Evolutionary conservation across 2,888 invertebrate species (phyloP), one percentile per base, ranked within the genome.

Genomic region (Caenorhabditis imperialis): DNA sequence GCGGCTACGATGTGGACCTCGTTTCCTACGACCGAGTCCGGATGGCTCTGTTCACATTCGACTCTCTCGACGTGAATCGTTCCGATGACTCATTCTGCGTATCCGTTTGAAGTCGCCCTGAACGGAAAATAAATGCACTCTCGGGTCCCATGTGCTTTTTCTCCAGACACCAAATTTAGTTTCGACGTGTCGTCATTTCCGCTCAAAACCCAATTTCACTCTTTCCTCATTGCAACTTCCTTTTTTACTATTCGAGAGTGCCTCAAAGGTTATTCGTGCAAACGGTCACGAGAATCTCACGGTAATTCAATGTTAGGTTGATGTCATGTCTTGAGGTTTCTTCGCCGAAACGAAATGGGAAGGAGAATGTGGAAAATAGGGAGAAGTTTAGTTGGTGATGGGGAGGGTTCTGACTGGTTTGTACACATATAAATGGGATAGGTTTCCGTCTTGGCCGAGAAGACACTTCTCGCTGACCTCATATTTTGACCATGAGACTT

Each of bases 41-140:
- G 14, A 78, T 78, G 78, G 62, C 78, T 27, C 45, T 78, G 7
- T 78, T 65, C 60, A 62, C 53, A 3, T 72, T 65, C 33, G 72
- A 72, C 10, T 27, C 57, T 1, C 1, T 51, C 0, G 10, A 40
- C n/a, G 40, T 62, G 10, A 35, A 65, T 27, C 40, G 25, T 14
- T 20, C 25, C 6, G 61, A 61, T 37, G 22, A 10, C 1, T 61
- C 61, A 20, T 70, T 61, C 40, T 71, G 61, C 27, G 20, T 12
- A n/a, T 30, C 20, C 6, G 10, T 7, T 30, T 30, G 30, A 30
- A 30, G 6, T 30, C 10, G 6, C n/a, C n/a, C n/a, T n/a, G n/a
- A n/a, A n/a, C n/a, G n/a, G n/a, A n/a, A n/a, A n/a, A n/a, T n/a
- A n/a, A n/a, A n/a, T n/a, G n/a, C n/a, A n/a, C n/a, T n/a, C n/a